Evolutionary conservation across 2,113 vertebrate genomes (phyloP).

Genomic region (Peromyscus polionotus): DNA sequence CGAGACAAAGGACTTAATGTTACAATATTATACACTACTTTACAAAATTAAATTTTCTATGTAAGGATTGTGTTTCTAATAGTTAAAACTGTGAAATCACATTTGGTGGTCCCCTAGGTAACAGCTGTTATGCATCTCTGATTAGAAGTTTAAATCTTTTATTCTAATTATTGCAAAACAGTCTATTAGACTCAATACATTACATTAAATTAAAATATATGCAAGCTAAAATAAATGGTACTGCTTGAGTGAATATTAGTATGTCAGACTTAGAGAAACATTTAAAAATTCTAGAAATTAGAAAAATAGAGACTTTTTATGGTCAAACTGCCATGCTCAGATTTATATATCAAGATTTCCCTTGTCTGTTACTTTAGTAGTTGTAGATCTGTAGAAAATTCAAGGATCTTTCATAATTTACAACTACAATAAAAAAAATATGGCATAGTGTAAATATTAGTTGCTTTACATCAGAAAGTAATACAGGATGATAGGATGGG

Average conservation of each 20-base stretch:
- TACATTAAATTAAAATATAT: constrained; percentile 88
- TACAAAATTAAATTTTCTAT: constrained; percentile 91
- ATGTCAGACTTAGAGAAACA: constrained; percentile 84
- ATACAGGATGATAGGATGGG: constrained; percentile 71
- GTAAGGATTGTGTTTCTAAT: constrained; percentile 87
- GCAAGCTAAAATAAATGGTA: constrained; percentile 88
- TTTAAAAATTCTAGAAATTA: constrained; percentile 85
- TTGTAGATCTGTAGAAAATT: constrained; percentile 81
- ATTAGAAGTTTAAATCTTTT: constrained; percentile 87
- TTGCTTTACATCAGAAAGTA: constrained; percentile 78
- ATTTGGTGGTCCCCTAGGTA: constrained; percentile 91
- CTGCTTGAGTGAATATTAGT: constrained; percentile 82
- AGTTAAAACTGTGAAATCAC: constrained; percentile 89
- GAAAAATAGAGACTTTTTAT: constrained; percentile 87
- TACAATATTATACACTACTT: constrained; percentile 93
- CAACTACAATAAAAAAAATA: constrained; percentile 82
- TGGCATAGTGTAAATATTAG: constrained; percentile 76
- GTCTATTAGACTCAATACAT: constrained; percentile 84
- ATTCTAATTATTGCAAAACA: constrained; percentile 87
- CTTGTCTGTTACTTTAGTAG: constrained; percentile 81
- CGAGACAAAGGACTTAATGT: constrained; percentile 88
- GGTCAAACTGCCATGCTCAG: constrained; percentile 81
- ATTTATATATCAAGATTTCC: constrained; percentile 83
- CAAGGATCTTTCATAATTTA: constrained; percentile 77
- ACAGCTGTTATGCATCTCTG: constrained; percentile 85